Evolutionary conservation across 30 jellyfish, hydroid and myxozoan genomes (phyloP).

Genomic region (Pelagia noctiluca): DNA sequence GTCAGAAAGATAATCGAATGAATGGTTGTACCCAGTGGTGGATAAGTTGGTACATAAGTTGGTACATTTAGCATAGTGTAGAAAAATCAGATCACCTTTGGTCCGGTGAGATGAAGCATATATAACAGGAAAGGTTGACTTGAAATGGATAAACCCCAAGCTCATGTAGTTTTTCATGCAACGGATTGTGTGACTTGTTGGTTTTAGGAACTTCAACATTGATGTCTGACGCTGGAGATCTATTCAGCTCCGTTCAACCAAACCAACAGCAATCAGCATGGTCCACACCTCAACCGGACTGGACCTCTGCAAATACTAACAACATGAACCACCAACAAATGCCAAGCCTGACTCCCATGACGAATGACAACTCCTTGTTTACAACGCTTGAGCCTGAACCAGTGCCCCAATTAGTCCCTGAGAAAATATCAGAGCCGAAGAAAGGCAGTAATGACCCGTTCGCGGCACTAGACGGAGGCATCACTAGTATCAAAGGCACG

Average conservation of each 20-base stretch:
- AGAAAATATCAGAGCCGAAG: constrained; percentile 46
- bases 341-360: constrained; percentile 34
- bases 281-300: neutral
- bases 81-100: too few relatives aligned
- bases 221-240: constrained; percentile 56
- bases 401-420: constrained; percentile 41
- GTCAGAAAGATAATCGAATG: too few relatives aligned
- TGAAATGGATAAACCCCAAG: too few relatives aligned
- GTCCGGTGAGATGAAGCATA: too few relatives aligned
- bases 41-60: too few relatives aligned
- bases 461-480: constrained; percentile 60
- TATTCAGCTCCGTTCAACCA: constrained; percentile 36
- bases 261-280: constrained; percentile 14
- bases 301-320: constrained; percentile 29
- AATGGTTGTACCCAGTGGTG: too few relatives aligned
- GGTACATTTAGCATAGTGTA: too few relatives aligned
- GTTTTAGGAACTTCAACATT: constrained; percentile 15
- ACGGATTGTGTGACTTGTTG: too few relatives aligned
- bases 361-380: constrained; percentile 40
- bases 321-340: constrained; percentile 17
- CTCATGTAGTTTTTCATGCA: too few relatives aligned
- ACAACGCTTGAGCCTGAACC: constrained; percentile 37
- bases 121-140: too few relatives aligned
- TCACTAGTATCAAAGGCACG: constrained; percentile 60
- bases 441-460: constrained; percentile 63